Base-by-base conservation (phyloP, 2,888 invertebrate genomes). In the Lucinisca nassula region DNA sequence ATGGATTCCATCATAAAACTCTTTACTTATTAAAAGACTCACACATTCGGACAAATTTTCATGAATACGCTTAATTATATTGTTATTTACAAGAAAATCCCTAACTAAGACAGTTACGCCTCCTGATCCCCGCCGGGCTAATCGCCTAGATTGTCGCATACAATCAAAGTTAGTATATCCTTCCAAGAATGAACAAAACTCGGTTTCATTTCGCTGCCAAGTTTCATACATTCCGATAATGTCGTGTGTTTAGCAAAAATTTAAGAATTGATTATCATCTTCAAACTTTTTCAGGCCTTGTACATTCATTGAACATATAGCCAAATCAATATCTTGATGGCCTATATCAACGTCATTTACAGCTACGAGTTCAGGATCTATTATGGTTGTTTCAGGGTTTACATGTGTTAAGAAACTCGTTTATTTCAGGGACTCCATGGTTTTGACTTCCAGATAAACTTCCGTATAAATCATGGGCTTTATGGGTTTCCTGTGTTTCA, bases 71-170 rank as follows among this genome's bases (percentile, higher is more conserved):
- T 58, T 78, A 38, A 78, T 38, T 37, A 61, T 40, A 35, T 24
- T 30, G 72, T 37, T 30, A 24, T 78, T 24, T 72, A 79, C 21
- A 21, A 77, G 38, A 30, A 17, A 35, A 6, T 77, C 51, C 32
- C 45, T 82, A 24, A 77, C 67, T 67, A 82, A 82, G 32, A 82
- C 82, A 35, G 76, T 67, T 45, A 78, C 78, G 37, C 82, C 82
- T 2, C 82, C 72, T 58, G 78, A 76, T 21, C 77, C 82, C 24
- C 82, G 77, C 0, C 32, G 24, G 6, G 61, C 27, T 10, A 30
- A 30, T n/a, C 77, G 55, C 40, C 37, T 82, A 21, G 17, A 1
- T n/a, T 49, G 27, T 30, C 81, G 35, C 37, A 75, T 74, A 58
- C 81, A 58, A 67, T 81, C 81, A 81, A 75, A 81, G 45, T 61